These are phyloP conservation scores for Bergia puertoricense DNA, from an alignment of 92 coral and sea anemone genomes.

Conservation along the genomic window DNA sequence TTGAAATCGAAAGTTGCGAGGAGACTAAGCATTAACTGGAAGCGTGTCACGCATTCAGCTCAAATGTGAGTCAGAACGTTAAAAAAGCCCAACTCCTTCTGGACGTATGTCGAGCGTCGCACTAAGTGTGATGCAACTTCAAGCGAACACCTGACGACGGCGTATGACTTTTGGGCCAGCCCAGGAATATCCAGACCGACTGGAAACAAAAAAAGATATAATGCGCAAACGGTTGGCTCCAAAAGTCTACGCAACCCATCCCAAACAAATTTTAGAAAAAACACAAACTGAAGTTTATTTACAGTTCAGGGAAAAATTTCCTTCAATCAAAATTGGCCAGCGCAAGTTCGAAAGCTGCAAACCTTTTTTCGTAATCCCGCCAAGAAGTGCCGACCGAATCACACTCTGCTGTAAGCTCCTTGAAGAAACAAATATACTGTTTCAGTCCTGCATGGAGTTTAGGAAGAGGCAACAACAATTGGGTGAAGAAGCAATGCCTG, in stretches of 20 bases:
- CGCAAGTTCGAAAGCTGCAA: conserved; percentile 58
- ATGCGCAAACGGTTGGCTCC: conserved; percentile 8
- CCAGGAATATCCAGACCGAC: conserved; percentile 48
- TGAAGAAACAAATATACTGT: conserved; percentile 51
- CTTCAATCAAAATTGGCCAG: conserved; percentile 50
- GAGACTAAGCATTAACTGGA: conserved; percentile 31
- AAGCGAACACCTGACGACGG: conserved; percentile 45
- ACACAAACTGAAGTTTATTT: conserved; percentile 42
- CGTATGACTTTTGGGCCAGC: conserved; percentile 46
- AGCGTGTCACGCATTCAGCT: neutral
- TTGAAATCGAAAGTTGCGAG: conserved; percentile 48
- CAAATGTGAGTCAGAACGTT: conserved; percentile 4
- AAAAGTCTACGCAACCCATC: conserved; percentile 8
- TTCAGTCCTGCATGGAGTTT: conserved; percentile 52
- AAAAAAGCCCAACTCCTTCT: conserved; percentile 13
- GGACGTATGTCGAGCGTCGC: conserved; percentile 42
- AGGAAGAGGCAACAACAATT: conserved; percentile 24
- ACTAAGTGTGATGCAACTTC: conserved; percentile 45
- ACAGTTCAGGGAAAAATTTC: conserved; percentile 22
- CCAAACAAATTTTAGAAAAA: conserved; percentile 35
- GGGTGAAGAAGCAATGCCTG: neutral
- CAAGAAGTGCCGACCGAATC: conserved; percentile 30
- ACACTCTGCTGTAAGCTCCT: conserved; percentile 59
- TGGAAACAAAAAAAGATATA: conserved; percentile 45
- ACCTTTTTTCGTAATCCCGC: conserved; percentile 53